These are phyloP conservation scores for Leucoraja erinaceus DNA, from an alignment of 2,113 vertebrate species.

Conservation along the genomic window DNA sequence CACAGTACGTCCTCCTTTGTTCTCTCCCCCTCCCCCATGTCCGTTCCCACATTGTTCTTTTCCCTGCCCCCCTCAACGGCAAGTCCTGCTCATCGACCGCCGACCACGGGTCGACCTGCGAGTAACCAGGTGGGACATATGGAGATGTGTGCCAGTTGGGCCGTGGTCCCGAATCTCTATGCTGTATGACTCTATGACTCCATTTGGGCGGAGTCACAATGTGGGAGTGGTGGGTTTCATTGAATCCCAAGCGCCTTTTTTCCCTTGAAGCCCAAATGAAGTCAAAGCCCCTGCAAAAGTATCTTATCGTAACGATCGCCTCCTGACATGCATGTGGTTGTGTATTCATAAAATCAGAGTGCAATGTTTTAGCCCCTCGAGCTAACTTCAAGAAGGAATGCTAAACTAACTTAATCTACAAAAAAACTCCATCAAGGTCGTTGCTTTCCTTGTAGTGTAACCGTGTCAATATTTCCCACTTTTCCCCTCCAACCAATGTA, in stretches of 20 bases:
- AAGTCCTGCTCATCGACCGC: no score
- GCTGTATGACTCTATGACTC: no score
- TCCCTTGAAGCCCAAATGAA: not conserved
- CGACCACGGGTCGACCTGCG: no score
- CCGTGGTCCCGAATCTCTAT: no score
- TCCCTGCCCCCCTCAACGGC: no score
- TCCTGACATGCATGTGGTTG: not conserved
- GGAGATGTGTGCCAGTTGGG: no score
- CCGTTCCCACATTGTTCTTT: no score
- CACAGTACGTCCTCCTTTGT: no score
- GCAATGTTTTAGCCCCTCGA: not conserved
- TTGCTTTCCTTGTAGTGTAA: not conserved
- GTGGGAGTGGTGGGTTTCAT: not conserved
- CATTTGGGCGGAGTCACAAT: not conserved
- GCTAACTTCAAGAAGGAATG: not conserved
- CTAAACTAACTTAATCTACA: not conserved
- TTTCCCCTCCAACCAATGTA: not conserved
- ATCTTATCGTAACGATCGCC: not conserved
- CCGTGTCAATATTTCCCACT: not conserved
- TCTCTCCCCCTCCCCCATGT: no score
- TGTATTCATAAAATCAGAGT: not conserved
- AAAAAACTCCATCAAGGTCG: not conserved
- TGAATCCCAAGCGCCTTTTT: not conserved
- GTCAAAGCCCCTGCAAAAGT: not conserved
- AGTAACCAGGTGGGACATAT: no score